Conservation (phyloP, 2,113 vertebrate species). For the Scytalopus superciliaris region DNA sequence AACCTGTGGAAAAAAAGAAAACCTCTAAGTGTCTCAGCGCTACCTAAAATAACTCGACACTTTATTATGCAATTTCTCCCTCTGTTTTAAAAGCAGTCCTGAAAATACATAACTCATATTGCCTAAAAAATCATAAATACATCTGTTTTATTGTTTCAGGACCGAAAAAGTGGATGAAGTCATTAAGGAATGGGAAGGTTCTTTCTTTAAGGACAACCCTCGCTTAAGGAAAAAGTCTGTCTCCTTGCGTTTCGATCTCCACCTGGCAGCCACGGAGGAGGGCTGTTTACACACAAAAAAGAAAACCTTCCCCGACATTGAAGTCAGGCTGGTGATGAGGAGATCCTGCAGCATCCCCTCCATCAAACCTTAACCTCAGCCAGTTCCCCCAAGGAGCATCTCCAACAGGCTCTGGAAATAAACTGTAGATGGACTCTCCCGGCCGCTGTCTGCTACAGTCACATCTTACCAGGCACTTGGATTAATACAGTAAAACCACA, state of each 20-base stretch:
- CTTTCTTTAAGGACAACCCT: conserved; percentile 97
- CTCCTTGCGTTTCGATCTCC: conserved; percentile 94
- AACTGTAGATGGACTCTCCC: background rate
- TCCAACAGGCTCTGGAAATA: background rate
- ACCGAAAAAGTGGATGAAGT: conserved; percentile 95
- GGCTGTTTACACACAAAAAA: conserved; percentile 80
- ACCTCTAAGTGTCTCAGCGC: background rate
- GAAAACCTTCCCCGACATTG: conserved; percentile 88
- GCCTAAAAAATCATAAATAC: background rate
- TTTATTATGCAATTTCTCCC: background rate
- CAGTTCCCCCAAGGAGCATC: background rate
- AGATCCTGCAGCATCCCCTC: conserved; percentile 91
- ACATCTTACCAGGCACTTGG: background rate
- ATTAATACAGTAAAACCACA: background rate
- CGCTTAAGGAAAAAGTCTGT: conserved; percentile 94
- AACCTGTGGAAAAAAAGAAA: background rate
- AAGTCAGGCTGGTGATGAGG: conserved; percentile 94
- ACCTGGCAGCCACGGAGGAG: conserved; percentile 86
- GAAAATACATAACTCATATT: background rate
- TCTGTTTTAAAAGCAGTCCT: background rate
- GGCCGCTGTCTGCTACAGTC: background rate
- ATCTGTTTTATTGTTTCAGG: conserved; percentile 77
- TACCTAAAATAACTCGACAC: background rate
- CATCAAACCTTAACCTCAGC: conserved; percentile 78
- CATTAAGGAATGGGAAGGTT: conserved; percentile 97